Evolutionary conservation across 1,140 invertebrate genomes (phyloP), one percentile per base, ranked within the genome.

Genomic region (Argopecten irradians): DNA sequence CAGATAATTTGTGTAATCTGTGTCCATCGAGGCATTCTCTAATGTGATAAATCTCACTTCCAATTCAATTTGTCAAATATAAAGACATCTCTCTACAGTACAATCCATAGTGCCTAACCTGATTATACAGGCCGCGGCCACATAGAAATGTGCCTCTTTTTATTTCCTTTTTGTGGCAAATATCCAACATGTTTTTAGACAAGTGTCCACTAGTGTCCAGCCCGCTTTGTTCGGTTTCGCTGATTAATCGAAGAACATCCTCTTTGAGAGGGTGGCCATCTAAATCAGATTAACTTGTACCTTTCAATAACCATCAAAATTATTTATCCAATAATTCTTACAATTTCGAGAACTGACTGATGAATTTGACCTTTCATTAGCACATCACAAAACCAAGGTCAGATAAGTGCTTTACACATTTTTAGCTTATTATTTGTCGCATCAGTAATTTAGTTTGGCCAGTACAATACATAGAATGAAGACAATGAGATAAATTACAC

Each of bases 31-130:
- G 55, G 55, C 22, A 28, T 3, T 71, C 22, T 71, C 55, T 71
- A 71, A 71, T 71, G 55, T 71, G 55, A 71, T 71, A 71, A 11
- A 71, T 16, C 55, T 71, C 55, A 71, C 55, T 71, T 71, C 55
- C 55, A 71, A 71, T 71, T 71, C 55, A 71, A 71, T 71, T 71
- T 71, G 55, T 71, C 55, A 71, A 71, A 71, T 71, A 71, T 71
- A 71, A 71, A 71, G 55, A 11, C 22, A 71, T 71, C 55, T 71
- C 55, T 71, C 55, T n/a, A 71, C 55, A 28, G 55, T 71, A 28
- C 55, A 28, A 71, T 71, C n/a, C 55, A 71, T n/a, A 71, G 55
- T 71, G 8, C 22, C 8, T 71, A 71, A 71, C 55, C 28, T 28
- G 55, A 71, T 71, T 71, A 71, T 28, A 71, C 55, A 28, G 19